phyloP scores from a whole-genome alignment of 2,888 invertebrate species.

The Trichogramma dendrolimi region DNA sequence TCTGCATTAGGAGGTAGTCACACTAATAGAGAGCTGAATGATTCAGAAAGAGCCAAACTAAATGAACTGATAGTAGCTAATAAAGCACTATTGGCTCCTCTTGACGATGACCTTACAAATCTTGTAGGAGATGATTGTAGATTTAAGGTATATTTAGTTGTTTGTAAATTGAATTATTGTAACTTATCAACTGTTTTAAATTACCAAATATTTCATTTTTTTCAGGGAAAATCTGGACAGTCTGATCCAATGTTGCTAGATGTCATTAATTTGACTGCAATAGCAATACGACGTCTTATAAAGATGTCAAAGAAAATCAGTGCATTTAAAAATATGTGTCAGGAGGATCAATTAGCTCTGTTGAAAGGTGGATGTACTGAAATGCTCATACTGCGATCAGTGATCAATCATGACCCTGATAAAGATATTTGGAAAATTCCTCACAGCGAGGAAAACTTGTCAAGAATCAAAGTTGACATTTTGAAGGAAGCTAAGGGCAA shows the following conservation, averaged over 20 bases:
- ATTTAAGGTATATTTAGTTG: conserved; percentile 54
- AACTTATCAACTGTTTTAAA: neutral
- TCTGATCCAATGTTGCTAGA: conserved; percentile 71
- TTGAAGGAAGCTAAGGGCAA: conserved; percentile 87
- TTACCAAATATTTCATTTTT: conserved; percentile 11
- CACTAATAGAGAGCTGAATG: conserved; percentile 67
- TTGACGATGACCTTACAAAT: conserved; percentile 75
- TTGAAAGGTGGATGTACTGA: conserved; percentile 93
- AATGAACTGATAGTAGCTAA: conserved; percentile 82
- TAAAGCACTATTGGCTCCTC: conserved; percentile 76
- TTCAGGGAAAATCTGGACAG: conserved; percentile 44
- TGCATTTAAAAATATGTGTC: conserved; percentile 89
- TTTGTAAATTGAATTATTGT: neutral
- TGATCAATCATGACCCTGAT: conserved; percentile 85
- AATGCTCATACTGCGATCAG: conserved; percentile 91
- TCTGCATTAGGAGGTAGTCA: conserved; percentile 61
- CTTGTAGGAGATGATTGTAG: conserved; percentile 64
- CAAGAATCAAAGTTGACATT: conserved; percentile 81
- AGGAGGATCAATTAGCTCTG: conserved; percentile 85
- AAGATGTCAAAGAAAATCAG: conserved; percentile 82
- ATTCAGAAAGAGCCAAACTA: conserved; percentile 78
- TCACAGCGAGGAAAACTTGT: conserved; percentile 70
- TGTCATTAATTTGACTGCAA: conserved; percentile 85
- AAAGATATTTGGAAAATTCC: conserved; percentile 89
- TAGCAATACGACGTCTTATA: conserved; percentile 82